phyloP scores from a whole-genome alignment of 2,113 vertebrate species.

The Nematolebias whitei region DNA sequence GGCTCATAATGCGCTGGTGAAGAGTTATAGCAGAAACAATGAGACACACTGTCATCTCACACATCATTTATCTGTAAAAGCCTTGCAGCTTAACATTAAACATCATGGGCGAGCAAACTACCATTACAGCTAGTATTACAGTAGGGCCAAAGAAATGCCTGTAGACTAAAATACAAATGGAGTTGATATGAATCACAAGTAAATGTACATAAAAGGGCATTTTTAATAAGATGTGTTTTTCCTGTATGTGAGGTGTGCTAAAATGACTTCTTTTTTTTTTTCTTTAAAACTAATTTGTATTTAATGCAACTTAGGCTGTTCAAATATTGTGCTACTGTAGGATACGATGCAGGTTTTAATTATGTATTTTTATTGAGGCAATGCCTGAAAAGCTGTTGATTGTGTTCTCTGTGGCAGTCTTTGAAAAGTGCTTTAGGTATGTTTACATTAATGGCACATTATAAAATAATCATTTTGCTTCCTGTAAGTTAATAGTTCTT shows the following conservation, averaged over 20 bases:
- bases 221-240: neutral
- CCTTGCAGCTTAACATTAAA: constrained; percentile 27
- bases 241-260: neutral
- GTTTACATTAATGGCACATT: constrained; percentile 2
- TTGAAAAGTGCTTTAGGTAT: neutral
- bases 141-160: constrained; percentile 14
- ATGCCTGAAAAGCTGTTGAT: neutral
- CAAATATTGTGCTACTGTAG: constrained; percentile 3
- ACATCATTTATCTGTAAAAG: constrained; percentile 56
- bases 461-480: constrained; percentile 26
- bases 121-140: neutral
- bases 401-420: neutral
- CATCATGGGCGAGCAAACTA: constrained; percentile 33
- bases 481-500: constrained; percentile 5
- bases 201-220: constrained; percentile 3
- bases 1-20: constrained; percentile 26
- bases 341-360: neutral
- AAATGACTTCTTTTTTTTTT: neutral
- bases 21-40: constrained; percentile 58
- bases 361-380: neutral
- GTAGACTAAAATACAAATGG: constrained; percentile 20
- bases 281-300: constrained; percentile 13
- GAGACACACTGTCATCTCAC: constrained; percentile 31
- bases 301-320: constrained; percentile 7
- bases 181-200: constrained; percentile 20